Base-by-base conservation (phyloP, 2,888 invertebrate species). In the Fragum fragum region DNA sequence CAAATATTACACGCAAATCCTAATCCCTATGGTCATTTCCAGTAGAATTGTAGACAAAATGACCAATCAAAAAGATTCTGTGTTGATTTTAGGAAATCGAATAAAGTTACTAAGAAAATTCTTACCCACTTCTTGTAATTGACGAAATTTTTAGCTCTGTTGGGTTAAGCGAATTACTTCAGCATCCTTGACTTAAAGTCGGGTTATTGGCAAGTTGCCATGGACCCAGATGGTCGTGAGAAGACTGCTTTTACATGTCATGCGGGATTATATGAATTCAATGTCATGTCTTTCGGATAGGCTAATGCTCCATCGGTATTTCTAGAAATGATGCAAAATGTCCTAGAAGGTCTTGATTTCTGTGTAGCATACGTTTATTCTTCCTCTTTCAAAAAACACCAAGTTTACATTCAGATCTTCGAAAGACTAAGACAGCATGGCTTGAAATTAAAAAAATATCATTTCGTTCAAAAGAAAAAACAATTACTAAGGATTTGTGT, bases 211-310 rank as follows among this genome's bases (percentile, higher is more conserved):
- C n/a, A n/a, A n/a, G n/a, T n/a, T n/a, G n/a, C n/a, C n/a, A n/a
- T n/a, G n/a, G n/a, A n/a, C n/a, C n/a, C n/a, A n/a, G n/a, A n/a
- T 2, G 81, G 81, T 42, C 63, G 29, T 52, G 71, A 78, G 29
- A 85, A 85, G 36, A 80, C 76, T 0, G 80, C 80, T 1, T 80
- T 85, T 42, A 29, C 76, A n/a, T 76, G 79, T 55, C 73, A 80
- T 42, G 42, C 47, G 21, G 80, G 83, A 3, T 53, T 79, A 52
- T 85, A 74, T 55, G 77, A 85, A 63, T 85, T 76, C n/a, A n/a
- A n/a, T n/a, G n/a, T n/a, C n/a, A n/a, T n/a, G n/a, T n/a, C n/a
- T n/a, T n/a, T n/a, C n/a, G 81, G 73, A 0, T 47, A 78, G 26
- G 11, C 29, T 1, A 80, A 75, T 75, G 80, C 76, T 0, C 78